A percentile compares a stretch with the other conserved stretches of the same genome.
phyloP scores from a whole-genome alignment of 2,888 invertebrate species.

The Plemyria rubiginata region DNA sequence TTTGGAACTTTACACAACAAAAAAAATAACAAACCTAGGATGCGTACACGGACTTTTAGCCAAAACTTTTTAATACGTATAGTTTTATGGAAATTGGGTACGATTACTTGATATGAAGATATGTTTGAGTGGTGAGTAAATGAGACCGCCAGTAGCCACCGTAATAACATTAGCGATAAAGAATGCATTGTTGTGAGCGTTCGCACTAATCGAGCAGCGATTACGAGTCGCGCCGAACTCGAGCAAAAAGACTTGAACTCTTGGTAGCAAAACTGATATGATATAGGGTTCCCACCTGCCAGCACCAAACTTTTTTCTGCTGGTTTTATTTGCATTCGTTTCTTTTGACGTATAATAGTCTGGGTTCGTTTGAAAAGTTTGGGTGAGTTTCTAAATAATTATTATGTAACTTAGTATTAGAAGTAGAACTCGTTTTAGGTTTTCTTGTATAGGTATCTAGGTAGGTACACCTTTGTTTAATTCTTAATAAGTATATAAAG shows the following conservation, averaged over 20 bases:
- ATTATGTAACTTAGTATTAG: no score
- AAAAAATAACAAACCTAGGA: no score
- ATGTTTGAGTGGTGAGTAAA: conserved; percentile 12
- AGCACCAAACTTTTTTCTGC: background rate
- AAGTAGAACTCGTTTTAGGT: no score
- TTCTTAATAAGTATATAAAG: no score
- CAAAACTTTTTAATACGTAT: no score
- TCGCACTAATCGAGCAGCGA: conserved; percentile 46
- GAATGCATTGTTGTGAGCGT: conserved; percentile 46
- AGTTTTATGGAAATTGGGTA: background rate
- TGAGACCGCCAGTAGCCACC: conserved; percentile 25
- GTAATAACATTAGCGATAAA: conserved; percentile 32
- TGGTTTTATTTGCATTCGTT: background rate
- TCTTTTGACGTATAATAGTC: background rate
- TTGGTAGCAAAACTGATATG: conserved; percentile 27
- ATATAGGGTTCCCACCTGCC: conserved; percentile 29
- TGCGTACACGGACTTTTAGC: no score
- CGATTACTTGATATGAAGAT: background rate
- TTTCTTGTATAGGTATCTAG: no score
- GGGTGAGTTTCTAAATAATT: no score
- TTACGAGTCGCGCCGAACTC: conserved; percentile 41
- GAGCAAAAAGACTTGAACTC: conserved; percentile 40
- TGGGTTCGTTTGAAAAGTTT: no score
- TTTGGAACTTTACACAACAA: no score
- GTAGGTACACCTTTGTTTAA: no score